Base-by-base conservation (phyloP, 1,140 invertebrate species). In the Mycetomoellerius zeteki region DNA sequence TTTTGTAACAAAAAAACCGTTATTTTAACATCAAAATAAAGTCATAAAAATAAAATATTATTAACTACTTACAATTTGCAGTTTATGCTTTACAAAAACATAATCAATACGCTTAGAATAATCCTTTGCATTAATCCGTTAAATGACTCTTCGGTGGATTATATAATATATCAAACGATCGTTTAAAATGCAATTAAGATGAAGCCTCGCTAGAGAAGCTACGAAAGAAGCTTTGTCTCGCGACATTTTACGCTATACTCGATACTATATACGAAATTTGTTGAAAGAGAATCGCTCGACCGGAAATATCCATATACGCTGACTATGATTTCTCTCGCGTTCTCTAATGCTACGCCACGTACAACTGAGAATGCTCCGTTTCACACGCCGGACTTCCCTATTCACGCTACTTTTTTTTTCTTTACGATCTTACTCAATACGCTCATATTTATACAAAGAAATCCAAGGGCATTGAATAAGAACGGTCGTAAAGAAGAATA, bases 261-360 rank as follows among this genome's bases (percentile, higher is more conserved):
- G 10, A 19, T 47, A 7, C 33, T 37, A 37, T 47, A 14, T 52
- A 10, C 24, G 33, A 19, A 73, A 47, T 72, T 33, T 14, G 37
- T 60, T n/a, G 54, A 82, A 82, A 43, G 24, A 58, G 65, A 71
- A 56, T 82, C 52, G 16, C 16, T 10, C 78, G 52, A 21, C 37
- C 80, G 80, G 69, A 84, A 84, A 52, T 73, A 24, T 33, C 12
- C 67, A 21, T 58, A 58, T 73, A 12, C 37, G 52, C 69, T 50
- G 69, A 84, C 80, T 84, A 73, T 7, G 47, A 84, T 73, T 73
- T 84, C 67, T 72, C 67, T 73, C 54, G n/a, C 21, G 8, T 84
- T 84, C 43, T 27, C 19, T 37, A 16, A 84, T 47, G 33, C 33
- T 16, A 12, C 33, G 33, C 50, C 33, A 58, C 50, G 50, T 81